Conservation (phyloP, 2,113 vertebrate species). For the Equus quagga region DNA sequence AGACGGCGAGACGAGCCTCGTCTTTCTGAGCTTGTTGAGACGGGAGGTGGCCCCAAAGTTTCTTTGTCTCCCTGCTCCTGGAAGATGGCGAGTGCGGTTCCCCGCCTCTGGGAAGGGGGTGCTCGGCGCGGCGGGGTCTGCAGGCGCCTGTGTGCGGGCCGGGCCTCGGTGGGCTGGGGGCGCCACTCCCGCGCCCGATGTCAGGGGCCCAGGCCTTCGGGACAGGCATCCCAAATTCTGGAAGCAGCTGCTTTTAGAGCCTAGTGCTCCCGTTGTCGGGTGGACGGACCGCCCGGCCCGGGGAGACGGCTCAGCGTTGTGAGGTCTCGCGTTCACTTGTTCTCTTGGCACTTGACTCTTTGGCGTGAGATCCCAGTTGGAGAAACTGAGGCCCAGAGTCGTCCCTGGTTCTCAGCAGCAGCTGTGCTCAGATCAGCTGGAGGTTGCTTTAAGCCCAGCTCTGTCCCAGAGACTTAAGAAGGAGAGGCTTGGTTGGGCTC, state of each 20-base stretch:
- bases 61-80: neutral
- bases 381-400: neutral
- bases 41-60: neutral
- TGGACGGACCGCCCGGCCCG: neutral
- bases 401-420: neutral
- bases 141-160: neutral
- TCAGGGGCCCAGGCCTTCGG: neutral
- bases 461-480: neutral
- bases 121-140: neutral
- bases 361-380: neutral
- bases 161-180: neutral
- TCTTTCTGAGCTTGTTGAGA: neutral
- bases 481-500: neutral
- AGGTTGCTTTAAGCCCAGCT: neutral
- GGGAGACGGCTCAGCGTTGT: accelerated
- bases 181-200: too few species aligned
- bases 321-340: too few species aligned
- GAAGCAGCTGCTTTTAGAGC: neutral
- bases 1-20: too few species aligned
- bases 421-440: neutral
- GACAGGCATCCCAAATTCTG: neutral
- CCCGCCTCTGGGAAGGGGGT: neutral
- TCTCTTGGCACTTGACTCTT: neutral
- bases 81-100: neutral
- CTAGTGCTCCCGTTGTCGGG: accelerated